These are phyloP conservation scores for Circaetus gallicus DNA, from an alignment of 2,113 vertebrate genomes.

Conservation along the genomic window DNA sequence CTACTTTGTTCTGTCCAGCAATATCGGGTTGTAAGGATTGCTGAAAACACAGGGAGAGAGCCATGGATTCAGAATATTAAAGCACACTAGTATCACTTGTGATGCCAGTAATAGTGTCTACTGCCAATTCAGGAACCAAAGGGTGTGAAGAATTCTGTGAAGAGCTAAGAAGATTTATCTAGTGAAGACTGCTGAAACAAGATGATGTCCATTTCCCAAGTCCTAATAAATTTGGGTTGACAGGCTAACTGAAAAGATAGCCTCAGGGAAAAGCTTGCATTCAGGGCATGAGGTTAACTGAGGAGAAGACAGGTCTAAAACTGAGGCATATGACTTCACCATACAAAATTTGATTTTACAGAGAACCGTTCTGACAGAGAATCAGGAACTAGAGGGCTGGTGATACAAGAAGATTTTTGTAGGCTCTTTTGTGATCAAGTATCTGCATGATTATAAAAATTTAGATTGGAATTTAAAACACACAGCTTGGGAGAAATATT, in stretches of 20 bases:
- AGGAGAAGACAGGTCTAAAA: conserved; percentile 49
- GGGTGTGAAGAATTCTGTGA: neutral
- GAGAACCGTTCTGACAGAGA: neutral
- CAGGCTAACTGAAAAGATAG: conserved; percentile 30
- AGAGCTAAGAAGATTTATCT: neutral
- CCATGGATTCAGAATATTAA: neutral
- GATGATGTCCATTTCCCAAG: conserved; percentile 32
- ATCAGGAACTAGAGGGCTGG: neutral
- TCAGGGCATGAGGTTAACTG: conserved; percentile 56
- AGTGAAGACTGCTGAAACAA: neutral
- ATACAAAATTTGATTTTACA: conserved; percentile 28
- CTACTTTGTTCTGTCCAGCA: neutral
- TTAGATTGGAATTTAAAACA: neutral
- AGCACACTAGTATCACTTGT: neutral
- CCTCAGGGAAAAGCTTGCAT: conserved; percentile 15
- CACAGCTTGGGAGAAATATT: neutral
- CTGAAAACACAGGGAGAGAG: neutral
- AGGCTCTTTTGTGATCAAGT: neutral
- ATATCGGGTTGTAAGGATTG: neutral
- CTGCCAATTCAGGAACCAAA: neutral
- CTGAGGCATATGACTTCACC: conserved; percentile 46
- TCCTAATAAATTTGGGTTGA: conserved; percentile 46
- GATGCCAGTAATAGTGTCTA: neutral
- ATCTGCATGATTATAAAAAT: neutral
- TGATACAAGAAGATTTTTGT: conserved; percentile 9